These are phyloP conservation scores for Hassar affinis DNA, from an alignment of 2,113 vertebrate species.

Conservation along the genomic window DNA sequence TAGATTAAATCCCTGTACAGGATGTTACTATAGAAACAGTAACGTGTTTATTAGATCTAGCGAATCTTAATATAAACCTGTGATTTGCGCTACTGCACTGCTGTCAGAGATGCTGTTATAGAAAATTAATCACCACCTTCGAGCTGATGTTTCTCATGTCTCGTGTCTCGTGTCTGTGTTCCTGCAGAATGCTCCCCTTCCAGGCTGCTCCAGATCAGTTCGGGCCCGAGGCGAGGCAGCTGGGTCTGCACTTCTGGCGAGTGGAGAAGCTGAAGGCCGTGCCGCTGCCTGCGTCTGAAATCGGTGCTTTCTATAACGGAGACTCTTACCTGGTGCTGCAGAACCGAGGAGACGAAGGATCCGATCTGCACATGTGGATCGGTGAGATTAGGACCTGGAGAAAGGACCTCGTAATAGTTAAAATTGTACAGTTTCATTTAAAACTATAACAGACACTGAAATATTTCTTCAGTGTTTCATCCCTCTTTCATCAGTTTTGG, in stretches of 20 bases:
- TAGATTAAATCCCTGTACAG: no score
- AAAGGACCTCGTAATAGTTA: not conserved
- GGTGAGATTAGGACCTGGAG: constrained; percentile 66
- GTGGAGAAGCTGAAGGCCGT: constrained; percentile 87
- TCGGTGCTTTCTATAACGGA: constrained; percentile 82
- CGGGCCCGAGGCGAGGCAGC: constrained; percentile 60
- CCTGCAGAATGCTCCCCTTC: constrained; percentile 70
- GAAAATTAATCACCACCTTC: no score
- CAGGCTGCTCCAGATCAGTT: constrained; percentile 71
- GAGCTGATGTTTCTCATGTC: not conserved
- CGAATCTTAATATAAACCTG: no score
- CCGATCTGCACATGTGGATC: constrained; percentile 88
- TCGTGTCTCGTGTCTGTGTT: not conserved
- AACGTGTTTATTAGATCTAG: no score
- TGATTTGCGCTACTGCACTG: no score
- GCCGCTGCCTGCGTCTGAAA: constrained; percentile 60
- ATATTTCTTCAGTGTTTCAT: not conserved
- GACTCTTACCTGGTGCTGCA: constrained; percentile 86
- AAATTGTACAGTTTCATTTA: not conserved
- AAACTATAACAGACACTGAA: not conserved
- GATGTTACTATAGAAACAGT: no score
- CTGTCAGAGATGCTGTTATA: no score
- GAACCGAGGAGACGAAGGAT: constrained; percentile 70
- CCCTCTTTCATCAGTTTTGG: not conserved
- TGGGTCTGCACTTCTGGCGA: constrained; percentile 77